Percentiles rank a stretch among this genome's conserved stretches.
phyloP scores from a whole-genome alignment of 1,140 invertebrate species.

The Oedothorax gibbosus region DNA sequence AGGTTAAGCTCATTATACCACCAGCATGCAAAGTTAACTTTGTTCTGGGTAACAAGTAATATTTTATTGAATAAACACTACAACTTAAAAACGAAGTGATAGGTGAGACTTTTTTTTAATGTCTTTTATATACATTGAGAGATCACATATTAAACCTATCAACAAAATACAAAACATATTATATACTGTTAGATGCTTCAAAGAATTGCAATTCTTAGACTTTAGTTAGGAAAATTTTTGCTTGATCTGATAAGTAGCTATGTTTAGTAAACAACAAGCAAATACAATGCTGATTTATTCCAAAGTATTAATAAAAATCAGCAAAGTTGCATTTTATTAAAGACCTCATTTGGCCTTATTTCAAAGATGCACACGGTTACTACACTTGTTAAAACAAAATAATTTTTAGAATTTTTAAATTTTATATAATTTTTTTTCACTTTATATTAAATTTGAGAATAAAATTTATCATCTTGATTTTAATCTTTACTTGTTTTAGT shows the following conservation, averaged over 20 bases:
- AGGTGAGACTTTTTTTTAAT: conserved; percentile 26
- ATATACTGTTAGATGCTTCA: conserved; percentile 28
- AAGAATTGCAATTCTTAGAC: conserved; percentile 32
- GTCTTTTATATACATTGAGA: conserved; percentile 25
- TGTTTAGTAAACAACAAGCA: conserved; percentile 4
- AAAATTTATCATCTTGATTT: not conserved
- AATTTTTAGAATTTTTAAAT: not conserved
- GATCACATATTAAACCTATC: not conserved
- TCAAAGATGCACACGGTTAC: conserved; percentile 14
- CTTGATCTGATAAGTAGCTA: conserved; percentile 20
- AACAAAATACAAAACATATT: conserved; percentile 15
- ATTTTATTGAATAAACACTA: conserved; percentile 35
- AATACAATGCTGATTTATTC: conserved; percentile 2
- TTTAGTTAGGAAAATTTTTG: conserved; percentile 35
- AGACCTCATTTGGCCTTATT: conserved; percentile 43
- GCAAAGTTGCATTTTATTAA: not conserved
- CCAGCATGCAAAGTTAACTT: conserved; percentile 18
- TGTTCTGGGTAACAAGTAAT: conserved; percentile 22
- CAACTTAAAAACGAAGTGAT: conserved; percentile 10
- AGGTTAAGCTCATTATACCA: conserved; percentile 47
- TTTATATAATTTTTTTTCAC: not conserved
- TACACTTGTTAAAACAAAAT: conserved; percentile 39
- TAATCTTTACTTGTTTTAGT: not conserved
- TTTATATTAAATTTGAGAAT: not conserved
- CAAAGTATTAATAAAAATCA: not conserved